These are phyloP conservation scores for Phycodurus eques DNA, from an alignment of 2,113 vertebrate genomes.

Conservation along the genomic window DNA sequence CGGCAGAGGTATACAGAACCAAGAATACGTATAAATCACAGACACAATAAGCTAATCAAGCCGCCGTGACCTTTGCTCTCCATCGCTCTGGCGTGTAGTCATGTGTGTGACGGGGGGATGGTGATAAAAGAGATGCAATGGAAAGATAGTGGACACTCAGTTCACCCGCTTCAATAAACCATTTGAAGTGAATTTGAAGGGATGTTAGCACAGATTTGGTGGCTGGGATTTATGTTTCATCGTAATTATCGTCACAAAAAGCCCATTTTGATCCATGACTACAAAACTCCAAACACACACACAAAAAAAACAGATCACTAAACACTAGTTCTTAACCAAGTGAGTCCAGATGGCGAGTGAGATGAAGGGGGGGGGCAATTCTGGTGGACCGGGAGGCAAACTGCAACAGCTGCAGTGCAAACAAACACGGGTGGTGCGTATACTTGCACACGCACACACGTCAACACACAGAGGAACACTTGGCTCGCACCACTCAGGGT, in stretches of 20 bases:
- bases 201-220: not conserved
- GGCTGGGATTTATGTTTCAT: not conserved
- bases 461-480: conserved; percentile 7
- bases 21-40: not conserved
- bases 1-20: not conserved
- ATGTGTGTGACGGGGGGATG: not conserved
- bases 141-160: conserved; percentile 16
- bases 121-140: conserved; percentile 30
- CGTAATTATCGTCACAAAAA: not conserved
- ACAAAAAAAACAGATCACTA: not conserved
- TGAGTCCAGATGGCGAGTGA: conserved; percentile 59
- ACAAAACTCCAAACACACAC: not conserved
- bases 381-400: conserved; percentile 40
- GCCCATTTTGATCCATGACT: not conserved
- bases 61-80: conserved; percentile 17
- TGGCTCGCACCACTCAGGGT: not conserved
- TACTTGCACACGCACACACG: conserved; percentile 1
- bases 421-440: not conserved
- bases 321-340: not conserved
- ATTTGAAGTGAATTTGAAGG: conserved; percentile 20
- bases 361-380: conserved; percentile 21
- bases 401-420: conserved; percentile 59
- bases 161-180: conserved; percentile 42
- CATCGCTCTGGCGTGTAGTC: conserved; percentile 4
- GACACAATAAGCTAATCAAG: not conserved